These are phyloP conservation scores for Mustela lutreola DNA, from an alignment of 2,113 vertebrate genomes.

Conservation along the genomic window DNA sequence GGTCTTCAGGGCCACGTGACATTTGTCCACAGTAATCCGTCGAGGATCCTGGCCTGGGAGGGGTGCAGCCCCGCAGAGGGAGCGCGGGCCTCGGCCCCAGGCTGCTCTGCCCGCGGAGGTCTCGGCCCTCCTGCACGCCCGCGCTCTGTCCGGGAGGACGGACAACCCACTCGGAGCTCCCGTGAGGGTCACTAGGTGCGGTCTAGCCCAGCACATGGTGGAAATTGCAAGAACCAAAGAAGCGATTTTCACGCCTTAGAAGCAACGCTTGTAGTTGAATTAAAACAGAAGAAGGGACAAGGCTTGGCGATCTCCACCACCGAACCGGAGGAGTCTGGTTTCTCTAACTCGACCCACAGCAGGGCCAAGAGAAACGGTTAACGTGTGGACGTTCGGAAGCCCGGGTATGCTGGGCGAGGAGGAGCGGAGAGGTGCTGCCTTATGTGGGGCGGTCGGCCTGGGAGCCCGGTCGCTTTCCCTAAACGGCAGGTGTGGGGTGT, in stretches of 20 bases:
- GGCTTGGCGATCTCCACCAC: background rate
- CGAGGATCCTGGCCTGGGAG: accelerated
- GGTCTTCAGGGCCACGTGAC: background rate
- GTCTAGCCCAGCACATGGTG: accelerated
- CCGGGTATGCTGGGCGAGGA: accelerated
- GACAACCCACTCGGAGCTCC: background rate
- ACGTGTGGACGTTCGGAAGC: accelerated
- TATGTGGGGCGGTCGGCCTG: background rate
- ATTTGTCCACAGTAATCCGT: background rate
- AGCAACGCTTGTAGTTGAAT: background rate
- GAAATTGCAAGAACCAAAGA: background rate
- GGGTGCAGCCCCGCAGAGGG: accelerated
- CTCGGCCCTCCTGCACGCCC: background rate
- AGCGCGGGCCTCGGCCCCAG: background rate
- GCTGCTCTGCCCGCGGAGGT: accelerated
- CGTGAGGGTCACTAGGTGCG: background rate
- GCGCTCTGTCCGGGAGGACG: accelerated
- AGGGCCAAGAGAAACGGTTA: accelerated
- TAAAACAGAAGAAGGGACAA: background rate
- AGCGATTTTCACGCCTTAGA: background rate
- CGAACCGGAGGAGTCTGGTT: background rate
- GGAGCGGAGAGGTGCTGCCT: accelerated
- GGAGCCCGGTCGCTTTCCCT: accelerated
- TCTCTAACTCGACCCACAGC: background rate
- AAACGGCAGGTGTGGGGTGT: accelerated